Evolutionary conservation across 1,140 invertebrate genomes (phyloP), one percentile per base, ranked within the genome.

Genomic region (Lithobius niger): DNA sequence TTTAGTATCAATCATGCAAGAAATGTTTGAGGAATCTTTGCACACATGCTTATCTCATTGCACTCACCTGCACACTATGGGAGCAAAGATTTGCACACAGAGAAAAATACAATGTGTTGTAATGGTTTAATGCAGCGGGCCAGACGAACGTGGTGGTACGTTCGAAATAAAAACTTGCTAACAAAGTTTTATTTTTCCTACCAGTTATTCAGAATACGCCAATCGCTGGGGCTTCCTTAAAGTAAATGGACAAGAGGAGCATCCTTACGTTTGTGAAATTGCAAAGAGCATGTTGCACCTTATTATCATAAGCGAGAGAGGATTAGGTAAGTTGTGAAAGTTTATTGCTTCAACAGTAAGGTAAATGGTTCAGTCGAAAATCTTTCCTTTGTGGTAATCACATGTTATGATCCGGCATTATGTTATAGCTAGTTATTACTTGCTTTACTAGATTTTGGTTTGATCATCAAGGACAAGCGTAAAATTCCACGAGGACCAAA

Each of bases 221-320:
- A 82, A 83, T 61, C 75, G 81, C 28, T 95, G 90, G 90, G 88
- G 88, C 6, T 76, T 94, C 52, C 78, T 84, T 65, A 81, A 82
- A 62, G 82, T 91, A 1, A 77, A 78, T 60, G 87, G 87, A 1
- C 76, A 77, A 40, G 83, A 90, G 59, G 68, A 79, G 42, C 76
- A 82, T 57, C 76, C 87, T 24, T 94, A 87, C 63, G 92, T 95
- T 62, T 96, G 92, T 75, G 88, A 95, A 76, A 84, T 88, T 16
- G 78, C 79, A 57, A 65, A 64, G 24, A 58, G 61, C 55, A 57
- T 62, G 10, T 21, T 65, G 21, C 59, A 65, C 44, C 52, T 65
- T 44, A 60, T 67, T 18, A 55, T 66, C n/a, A 55, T 57, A 18
- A 58, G 60, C 27, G 64, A 67, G 36, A 47, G 66, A 52, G 61